Conservation (phyloP, 2,888 invertebrate species). For the Trisateles emortualis region DNA sequence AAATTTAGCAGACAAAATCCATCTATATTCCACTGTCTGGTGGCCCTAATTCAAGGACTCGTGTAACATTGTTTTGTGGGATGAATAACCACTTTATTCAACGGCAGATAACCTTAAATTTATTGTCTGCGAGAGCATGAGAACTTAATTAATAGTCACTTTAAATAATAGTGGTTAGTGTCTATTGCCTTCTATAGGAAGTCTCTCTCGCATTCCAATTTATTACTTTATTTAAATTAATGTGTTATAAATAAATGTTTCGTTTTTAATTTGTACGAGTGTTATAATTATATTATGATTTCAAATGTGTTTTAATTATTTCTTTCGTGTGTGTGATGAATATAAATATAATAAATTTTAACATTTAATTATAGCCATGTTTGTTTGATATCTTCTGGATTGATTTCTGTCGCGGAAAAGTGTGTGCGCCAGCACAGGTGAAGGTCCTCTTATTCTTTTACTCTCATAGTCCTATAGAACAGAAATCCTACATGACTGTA, state of each 20-base stretch:
- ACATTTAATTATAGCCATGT: too few relatives aligned
- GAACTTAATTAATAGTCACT: conserved; percentile 35
- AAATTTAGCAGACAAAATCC: not conserved
- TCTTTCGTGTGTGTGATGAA: too few relatives aligned
- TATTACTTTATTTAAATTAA: conserved; percentile 1
- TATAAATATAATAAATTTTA: too few relatives aligned
- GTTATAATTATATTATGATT: too few relatives aligned
- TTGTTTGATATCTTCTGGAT: too few relatives aligned
- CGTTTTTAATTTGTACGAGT: not conserved
- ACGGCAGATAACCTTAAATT: conserved; percentile 42
- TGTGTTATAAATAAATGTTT: not conserved
- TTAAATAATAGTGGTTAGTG: conserved; percentile 40
- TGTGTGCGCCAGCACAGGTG: too few relatives aligned
- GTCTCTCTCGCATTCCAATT: not conserved
- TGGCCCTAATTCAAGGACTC: conserved; percentile 24
- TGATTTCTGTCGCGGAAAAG: too few relatives aligned
- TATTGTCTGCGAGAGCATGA: conserved; percentile 40
- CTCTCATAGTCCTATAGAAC: too few relatives aligned
- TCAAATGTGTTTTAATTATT: too few relatives aligned
- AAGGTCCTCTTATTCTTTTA: too few relatives aligned
- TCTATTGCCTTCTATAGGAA: conserved; percentile 19
- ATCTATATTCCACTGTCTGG: conserved; percentile 5
- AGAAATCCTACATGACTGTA: too few relatives aligned
- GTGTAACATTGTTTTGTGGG: conserved; percentile 28
- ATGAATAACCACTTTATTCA: conserved; percentile 39